phyloP scores from a whole-genome alignment of 1,140 invertebrate species.

The Drosophila mauritiana region DNA sequence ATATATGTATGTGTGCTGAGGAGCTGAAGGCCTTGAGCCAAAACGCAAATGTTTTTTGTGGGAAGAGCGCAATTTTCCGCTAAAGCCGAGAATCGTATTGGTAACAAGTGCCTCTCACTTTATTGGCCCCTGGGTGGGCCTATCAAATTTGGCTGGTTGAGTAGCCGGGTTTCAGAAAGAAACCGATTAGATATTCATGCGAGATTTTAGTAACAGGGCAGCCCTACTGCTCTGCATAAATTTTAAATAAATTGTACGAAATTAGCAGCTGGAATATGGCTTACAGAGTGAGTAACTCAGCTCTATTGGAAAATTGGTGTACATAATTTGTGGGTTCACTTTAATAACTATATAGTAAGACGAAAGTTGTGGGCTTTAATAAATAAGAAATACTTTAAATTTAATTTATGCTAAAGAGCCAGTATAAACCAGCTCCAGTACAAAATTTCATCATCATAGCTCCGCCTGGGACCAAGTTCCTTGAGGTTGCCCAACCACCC shows the following conservation, averaged over 20 bases:
- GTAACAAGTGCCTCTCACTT: slow-evolving; percentile 55
- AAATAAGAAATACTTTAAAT: no score
- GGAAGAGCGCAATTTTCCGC: slow-evolving; percentile 44
- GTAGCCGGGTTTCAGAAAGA: slow-evolving; percentile 25
- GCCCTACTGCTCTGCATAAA: slow-evolving; percentile 13
- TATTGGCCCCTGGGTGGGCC: slow-evolving; percentile 31
- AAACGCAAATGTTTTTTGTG: slow-evolving; percentile 53
- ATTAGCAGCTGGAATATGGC: slow-evolving; percentile 1
- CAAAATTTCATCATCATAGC: no score
- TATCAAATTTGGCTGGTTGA: slow-evolving; percentile 24
- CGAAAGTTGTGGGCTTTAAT: no score
- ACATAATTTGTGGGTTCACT: background rate
- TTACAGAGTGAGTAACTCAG: background rate
- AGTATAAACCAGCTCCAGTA: no score
- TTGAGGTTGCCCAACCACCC: no score
- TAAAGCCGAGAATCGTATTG: slow-evolving; percentile 30
- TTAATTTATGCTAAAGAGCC: no score
- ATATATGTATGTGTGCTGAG: background rate
- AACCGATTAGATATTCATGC: slow-evolving; percentile 50
- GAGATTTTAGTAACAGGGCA: slow-evolving; percentile 21
- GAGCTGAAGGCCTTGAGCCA: slow-evolving; percentile 33
- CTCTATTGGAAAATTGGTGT: no score
- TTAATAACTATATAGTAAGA: background rate
- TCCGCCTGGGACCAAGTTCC: no score
- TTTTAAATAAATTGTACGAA: slow-evolving; percentile 29